Percentiles rank a stretch among this genome's conserved stretches.
These are phyloP conservation scores for Tachysurus fulvidraco DNA, from an alignment of 2,113 vertebrate species.

Conservation along the genomic window DNA sequence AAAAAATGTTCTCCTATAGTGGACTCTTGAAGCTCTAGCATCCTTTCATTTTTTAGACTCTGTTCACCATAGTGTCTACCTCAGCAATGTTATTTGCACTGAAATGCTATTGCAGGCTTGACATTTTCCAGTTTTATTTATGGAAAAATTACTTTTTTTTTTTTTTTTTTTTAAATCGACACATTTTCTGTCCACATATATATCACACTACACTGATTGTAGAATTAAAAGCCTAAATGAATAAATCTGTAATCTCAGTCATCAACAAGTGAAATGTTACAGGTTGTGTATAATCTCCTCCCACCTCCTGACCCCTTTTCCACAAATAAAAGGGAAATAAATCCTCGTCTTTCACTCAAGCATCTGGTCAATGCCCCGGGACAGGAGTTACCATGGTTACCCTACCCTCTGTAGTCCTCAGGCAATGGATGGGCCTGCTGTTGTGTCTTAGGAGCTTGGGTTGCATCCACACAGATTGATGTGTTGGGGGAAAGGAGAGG, in stretches of 20 bases:
- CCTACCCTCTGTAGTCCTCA: constrained; percentile 54
- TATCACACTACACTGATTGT: background rate
- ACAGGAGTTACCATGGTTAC: constrained; percentile 67
- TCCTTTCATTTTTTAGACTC: background rate
- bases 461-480: constrained; percentile 54
- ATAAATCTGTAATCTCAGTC: constrained; percentile 41
- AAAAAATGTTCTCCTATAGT: background rate
- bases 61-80: background rate
- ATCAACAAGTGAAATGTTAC: constrained; percentile 57
- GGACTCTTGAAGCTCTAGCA: background rate
- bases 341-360: constrained; percentile 64
- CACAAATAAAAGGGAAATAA: constrained; percentile 53
- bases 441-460: constrained; percentile 50
- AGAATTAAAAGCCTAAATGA: background rate
- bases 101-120: background rate
- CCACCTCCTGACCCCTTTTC: constrained; percentile 20
- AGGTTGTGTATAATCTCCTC: constrained; percentile 44
- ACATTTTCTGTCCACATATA: background rate
- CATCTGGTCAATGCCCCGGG: constrained; percentile 74
- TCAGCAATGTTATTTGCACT: background rate
- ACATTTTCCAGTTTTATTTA: background rate
- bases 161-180: background rate
- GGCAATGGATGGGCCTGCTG: constrained; percentile 59
- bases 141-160: background rate
- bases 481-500: constrained; percentile 40